phyloP scores from a whole-genome alignment of 2,888 invertebrate genomes.

The Drosophila anomelani region DNA sequence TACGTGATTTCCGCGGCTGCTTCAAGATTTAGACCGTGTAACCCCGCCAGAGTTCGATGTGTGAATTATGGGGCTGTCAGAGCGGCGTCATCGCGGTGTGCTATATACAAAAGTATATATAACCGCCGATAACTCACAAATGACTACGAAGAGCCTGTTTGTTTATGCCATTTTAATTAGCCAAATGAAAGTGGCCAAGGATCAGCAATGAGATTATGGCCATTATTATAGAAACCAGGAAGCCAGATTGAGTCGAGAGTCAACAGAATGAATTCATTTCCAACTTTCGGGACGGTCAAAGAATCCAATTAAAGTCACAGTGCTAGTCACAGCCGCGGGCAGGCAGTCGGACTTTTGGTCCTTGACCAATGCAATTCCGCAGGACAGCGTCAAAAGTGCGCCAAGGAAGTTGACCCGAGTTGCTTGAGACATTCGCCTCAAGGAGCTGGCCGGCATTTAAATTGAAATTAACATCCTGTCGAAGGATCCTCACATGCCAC shows the following conservation, averaged over 20 bases:
- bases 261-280: slow-evolving; percentile 59
- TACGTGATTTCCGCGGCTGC: slow-evolving; percentile 81
- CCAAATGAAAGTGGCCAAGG: slow-evolving; percentile 57
- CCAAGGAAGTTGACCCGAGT: slow-evolving; percentile 36
- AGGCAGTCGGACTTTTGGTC: slow-evolving; percentile 21
- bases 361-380: slow-evolving; percentile 53
- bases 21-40: slow-evolving; percentile 66
- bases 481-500: slow-evolving; percentile 38
- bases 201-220: slow-evolving; percentile 21
- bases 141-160: slow-evolving; percentile 52
- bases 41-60: slow-evolving; percentile 56
- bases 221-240: slow-evolving; percentile 16
- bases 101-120: slow-evolving; percentile 14
- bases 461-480: slow-evolving; percentile 78
- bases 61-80: slow-evolving; percentile 69
- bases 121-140: slow-evolving; percentile 59
- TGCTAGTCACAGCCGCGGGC: slow-evolving; percentile 38
- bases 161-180: slow-evolving; percentile 72
- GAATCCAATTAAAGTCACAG: slow-evolving; percentile 72
- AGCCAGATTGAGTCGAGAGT: slow-evolving; percentile 20
- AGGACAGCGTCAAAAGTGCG: slow-evolving; percentile 34
- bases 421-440: slow-evolving; percentile 38
- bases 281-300: slow-evolving; percentile 28
- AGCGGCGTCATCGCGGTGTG: slow-evolving; percentile 51
- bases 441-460: slow-evolving; percentile 65